These are phyloP conservation scores for Oceanodroma tethys DNA, from an alignment of 2,113 vertebrate species.

Conservation along the genomic window DNA sequence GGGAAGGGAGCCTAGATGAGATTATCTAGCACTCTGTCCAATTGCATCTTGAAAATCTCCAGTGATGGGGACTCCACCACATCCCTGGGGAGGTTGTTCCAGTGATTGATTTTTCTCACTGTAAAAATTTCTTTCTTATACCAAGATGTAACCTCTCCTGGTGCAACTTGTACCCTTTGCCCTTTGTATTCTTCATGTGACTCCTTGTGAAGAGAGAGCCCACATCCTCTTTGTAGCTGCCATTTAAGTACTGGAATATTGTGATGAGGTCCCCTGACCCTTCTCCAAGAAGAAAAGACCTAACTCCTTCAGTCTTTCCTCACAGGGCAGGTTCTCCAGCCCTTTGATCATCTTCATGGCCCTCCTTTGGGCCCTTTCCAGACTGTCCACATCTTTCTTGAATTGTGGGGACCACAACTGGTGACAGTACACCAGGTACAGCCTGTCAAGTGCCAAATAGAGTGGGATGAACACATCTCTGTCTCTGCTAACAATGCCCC, in stretches of 20 bases:
- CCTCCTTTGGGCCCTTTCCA: background rate
- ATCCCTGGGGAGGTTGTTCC: background rate
- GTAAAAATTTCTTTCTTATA: background rate
- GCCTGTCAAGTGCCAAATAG: background rate
- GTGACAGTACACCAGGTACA: background rate
- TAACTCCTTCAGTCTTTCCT: background rate
- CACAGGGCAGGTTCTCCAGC: background rate
- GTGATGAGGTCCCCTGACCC: background rate
- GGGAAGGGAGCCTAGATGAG: background rate
- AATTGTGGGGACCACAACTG: background rate
- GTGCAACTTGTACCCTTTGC: background rate
- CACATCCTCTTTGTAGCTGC: background rate
- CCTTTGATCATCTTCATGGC: background rate
- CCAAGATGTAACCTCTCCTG: background rate
- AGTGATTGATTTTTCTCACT: background rate
- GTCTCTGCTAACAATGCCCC: background rate
- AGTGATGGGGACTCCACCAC: background rate
- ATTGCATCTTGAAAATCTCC: background rate
- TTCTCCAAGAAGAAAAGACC: background rate
- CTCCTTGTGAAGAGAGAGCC: background rate
- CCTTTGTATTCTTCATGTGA: background rate
- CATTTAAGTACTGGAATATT: background rate
- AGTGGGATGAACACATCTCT: background rate
- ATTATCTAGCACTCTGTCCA: no score
- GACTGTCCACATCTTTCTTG: accelerated